phyloP scores from a whole-genome alignment of 2,888 invertebrate genomes.

The Gerosis bhagava region DNA sequence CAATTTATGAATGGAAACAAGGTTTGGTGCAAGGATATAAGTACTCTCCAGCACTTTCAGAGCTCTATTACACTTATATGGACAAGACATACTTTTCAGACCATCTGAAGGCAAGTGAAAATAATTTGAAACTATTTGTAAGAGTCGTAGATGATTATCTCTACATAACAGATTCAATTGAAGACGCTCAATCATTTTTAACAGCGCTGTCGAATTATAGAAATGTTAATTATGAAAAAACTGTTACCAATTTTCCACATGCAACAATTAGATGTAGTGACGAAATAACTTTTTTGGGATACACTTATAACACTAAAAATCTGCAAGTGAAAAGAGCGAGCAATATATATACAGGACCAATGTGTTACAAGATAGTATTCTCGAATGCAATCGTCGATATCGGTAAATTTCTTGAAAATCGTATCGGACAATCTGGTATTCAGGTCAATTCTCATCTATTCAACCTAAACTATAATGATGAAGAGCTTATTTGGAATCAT shows the following conservation, averaged over 20 bases:
- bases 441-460: slow-evolving; percentile 69
- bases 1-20: slow-evolving; percentile 70
- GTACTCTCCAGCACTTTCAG: slow-evolving; percentile 75
- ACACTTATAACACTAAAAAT: slow-evolving; percentile 59
- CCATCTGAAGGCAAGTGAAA: slow-evolving; percentile 39
- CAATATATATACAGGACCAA: slow-evolving; percentile 64
- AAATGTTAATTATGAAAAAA: slow-evolving; percentile 71
- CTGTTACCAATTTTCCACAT: slow-evolving; percentile 62
- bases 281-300: slow-evolving; percentile 67
- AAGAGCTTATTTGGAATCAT: slow-evolving; percentile 63
- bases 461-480: slow-evolving; percentile 60
- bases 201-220: slow-evolving; percentile 57
- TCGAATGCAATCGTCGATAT: slow-evolving; percentile 53
- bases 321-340: slow-evolving; percentile 63
- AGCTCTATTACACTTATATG: slow-evolving; percentile 66
- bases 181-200: slow-evolving; percentile 60
- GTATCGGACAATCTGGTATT: slow-evolving; percentile 70
- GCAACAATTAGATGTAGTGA: slow-evolving; percentile 48
- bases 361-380: slow-evolving; percentile 74
- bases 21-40: slow-evolving; percentile 75
- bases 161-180: slow-evolving; percentile 65
- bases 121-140: slow-evolving; percentile 54
- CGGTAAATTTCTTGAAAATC: slow-evolving; percentile 62
- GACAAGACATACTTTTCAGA: slow-evolving; percentile 59
- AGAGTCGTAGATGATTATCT: slow-evolving; percentile 77